phyloP scores from a whole-genome alignment of 92 coral and sea anemone species.

The Diadumene lineata region DNA sequence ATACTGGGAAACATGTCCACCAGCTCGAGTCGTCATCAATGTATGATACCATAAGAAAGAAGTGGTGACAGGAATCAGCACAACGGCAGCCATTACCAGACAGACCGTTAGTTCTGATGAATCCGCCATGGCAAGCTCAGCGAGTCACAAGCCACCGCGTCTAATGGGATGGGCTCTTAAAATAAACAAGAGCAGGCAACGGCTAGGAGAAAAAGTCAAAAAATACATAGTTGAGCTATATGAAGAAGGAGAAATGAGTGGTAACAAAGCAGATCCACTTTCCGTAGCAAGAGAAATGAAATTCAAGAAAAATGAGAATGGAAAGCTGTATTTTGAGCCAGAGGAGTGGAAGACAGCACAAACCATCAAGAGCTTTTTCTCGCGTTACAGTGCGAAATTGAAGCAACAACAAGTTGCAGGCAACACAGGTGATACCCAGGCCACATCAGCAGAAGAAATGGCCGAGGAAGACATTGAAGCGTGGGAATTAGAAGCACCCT shows the following conservation, averaged over 20 bases:
- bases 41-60: slow-evolving; percentile 22
- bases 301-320: slow-evolving; percentile 46
- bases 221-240: slow-evolving; percentile 43
- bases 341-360: slow-evolving; percentile 60
- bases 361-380: slow-evolving; percentile 50
- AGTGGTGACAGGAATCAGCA: slow-evolving; percentile 19
- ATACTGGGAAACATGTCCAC: slow-evolving; percentile 47
- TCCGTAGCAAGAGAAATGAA: slow-evolving; percentile 68
- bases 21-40: slow-evolving; percentile 30
- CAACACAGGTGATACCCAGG: background rate
- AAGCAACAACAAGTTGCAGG: slow-evolving; percentile 31
- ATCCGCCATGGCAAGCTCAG: background rate
- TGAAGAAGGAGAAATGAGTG: slow-evolving; percentile 25
- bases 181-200: slow-evolving; percentile 32
- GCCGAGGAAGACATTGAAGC: slow-evolving; percentile 49
- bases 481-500: slow-evolving; percentile 31
- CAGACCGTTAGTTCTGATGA: too few species aligned
- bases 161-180: slow-evolving; percentile 71
- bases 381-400: slow-evolving; percentile 40
- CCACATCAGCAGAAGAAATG: slow-evolving; percentile 9
- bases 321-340: slow-evolving; percentile 49
- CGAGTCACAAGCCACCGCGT: background rate
- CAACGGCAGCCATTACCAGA: background rate
- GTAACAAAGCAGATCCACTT: slow-evolving; percentile 52
- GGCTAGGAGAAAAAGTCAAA: slow-evolving; percentile 43